A percentile compares a stretch with the other conserved stretches of the same genome.
phyloP scores from a whole-genome alignment of 2,113 vertebrate species.

The Seriola rivoliana region DNA sequence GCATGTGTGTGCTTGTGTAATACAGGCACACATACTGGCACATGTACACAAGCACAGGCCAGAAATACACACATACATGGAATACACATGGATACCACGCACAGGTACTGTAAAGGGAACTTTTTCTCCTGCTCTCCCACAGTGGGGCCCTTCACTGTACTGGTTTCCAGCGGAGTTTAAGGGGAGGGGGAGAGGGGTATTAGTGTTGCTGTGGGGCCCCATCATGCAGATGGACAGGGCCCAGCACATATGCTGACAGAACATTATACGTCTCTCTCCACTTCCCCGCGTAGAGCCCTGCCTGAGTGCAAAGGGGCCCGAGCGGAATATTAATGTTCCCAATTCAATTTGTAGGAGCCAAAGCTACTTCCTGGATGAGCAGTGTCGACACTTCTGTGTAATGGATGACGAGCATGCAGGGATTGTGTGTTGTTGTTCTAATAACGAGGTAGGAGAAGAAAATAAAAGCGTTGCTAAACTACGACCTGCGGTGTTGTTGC shows the following conservation, averaged over 20 bases:
- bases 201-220: slow-evolving; percentile 64
- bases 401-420: slow-evolving; percentile 69
- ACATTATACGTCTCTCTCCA: slow-evolving; percentile 69
- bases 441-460: slow-evolving; percentile 51
- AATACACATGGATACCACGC: slow-evolving; percentile 11
- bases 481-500: background rate
- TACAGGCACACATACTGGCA: slow-evolving; percentile 20
- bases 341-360: slow-evolving; percentile 78
- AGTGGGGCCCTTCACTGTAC: slow-evolving; percentile 39
- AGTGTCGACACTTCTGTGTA: slow-evolving; percentile 75
- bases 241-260: slow-evolving; percentile 78
- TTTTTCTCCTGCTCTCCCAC: slow-evolving; percentile 6
- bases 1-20: slow-evolving; percentile 49
- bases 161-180: slow-evolving; percentile 57
- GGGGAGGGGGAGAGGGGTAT: slow-evolving; percentile 35
- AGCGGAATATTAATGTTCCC: slow-evolving; percentile 83
- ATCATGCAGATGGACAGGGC: slow-evolving; percentile 76
- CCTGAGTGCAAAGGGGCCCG: slow-evolving; percentile 60
- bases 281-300: slow-evolving; percentile 54
- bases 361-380: slow-evolving; percentile 77
- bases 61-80: slow-evolving; percentile 18
- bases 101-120: slow-evolving; percentile 9
- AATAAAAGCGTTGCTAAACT: slow-evolving; percentile 41
- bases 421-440: slow-evolving; percentile 59
- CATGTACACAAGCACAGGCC: slow-evolving; percentile 31